phyloP scores from a whole-genome alignment of 2,888 invertebrate species.

The Hirtodrosophila histrioides region DNA sequence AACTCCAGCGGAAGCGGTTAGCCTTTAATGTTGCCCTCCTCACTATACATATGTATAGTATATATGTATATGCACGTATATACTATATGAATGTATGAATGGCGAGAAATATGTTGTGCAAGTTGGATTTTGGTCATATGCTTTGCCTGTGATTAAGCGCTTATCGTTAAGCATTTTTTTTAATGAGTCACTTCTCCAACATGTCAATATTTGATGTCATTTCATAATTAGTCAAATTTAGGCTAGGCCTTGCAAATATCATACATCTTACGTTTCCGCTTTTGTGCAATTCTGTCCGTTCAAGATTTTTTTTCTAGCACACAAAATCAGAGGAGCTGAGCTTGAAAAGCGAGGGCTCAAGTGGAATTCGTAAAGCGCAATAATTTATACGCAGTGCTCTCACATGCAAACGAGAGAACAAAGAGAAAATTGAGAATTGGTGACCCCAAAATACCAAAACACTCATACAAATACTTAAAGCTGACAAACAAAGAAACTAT shows the following conservation, averaged over 20 bases:
- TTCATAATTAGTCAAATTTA: not conserved
- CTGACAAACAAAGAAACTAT: slow-evolving; percentile 42
- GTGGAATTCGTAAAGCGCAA: slow-evolving; percentile 25
- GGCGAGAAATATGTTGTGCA: slow-evolving; percentile 1
- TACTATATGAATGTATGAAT: not conserved
- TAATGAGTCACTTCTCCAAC: slow-evolving; percentile 35
- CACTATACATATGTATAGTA: not conserved
- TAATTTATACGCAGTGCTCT: slow-evolving; percentile 29
- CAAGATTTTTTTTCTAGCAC: slow-evolving; percentile 2
- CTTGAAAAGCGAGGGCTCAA: not conserved
- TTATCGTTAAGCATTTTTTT: slow-evolving; percentile 24
- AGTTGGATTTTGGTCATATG: not conserved
- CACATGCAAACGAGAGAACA: slow-evolving; percentile 52
- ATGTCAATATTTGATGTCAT: slow-evolving; percentile 7
- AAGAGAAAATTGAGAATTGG: slow-evolving; percentile 44
- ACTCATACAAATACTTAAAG: slow-evolving; percentile 18
- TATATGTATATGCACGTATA: not conserved
- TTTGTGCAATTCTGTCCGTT: not conserved
- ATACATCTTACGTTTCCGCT: slow-evolving; percentile 1
- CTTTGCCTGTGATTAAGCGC: slow-evolving; percentile 15
- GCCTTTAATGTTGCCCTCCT: not conserved
- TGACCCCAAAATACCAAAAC: slow-evolving; percentile 53
- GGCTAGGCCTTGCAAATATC: not conserved
- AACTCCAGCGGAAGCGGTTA: slow-evolving; percentile 10
- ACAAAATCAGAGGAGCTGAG: slow-evolving; percentile 21